Evolutionary conservation across 1,140 invertebrate species (phyloP).

Genomic region (Cherax destructor): DNA sequence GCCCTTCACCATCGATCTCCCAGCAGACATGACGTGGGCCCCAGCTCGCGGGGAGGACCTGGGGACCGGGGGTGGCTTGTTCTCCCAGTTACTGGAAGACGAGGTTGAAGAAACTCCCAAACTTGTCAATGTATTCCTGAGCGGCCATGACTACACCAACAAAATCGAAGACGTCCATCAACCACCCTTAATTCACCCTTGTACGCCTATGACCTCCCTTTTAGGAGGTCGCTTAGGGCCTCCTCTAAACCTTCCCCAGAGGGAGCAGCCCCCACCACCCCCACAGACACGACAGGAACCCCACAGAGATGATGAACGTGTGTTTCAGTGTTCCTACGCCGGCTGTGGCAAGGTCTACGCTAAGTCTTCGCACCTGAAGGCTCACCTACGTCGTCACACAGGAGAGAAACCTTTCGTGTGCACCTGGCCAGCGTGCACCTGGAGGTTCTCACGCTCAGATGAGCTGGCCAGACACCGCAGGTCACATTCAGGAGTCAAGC

Average conservation of each 20-base stretch:
- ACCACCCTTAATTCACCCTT: background rate
- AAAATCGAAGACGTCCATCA: constrained; percentile 64
- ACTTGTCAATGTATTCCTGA: constrained; percentile 60
- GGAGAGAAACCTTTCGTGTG: constrained; percentile 96
- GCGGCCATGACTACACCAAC: constrained; percentile 73
- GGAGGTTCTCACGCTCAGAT: constrained; percentile 95
- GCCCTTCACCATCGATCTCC: constrained; percentile 28
- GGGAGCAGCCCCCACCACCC: constrained; percentile 5
- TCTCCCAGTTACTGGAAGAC: constrained; percentile 52
- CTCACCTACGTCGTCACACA: constrained; percentile 93
- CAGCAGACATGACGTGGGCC: constrained; percentile 53
- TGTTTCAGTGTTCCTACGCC: constrained; percentile 81
- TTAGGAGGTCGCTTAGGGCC: background rate
- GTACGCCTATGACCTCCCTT: constrained; percentile 2
- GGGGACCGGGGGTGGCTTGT: constrained; percentile 32
- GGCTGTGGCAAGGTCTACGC: constrained; percentile 85
- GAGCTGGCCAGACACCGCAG: constrained; percentile 89
- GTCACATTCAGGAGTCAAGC: constrained; percentile 90
- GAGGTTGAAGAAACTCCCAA: constrained; percentile 34
- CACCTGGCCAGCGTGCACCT: constrained; percentile 93
- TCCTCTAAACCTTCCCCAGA: constrained; percentile 5
- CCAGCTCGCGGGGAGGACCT: constrained; percentile 24
- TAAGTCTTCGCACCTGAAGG: constrained; percentile 93
- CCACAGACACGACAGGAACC: constrained; percentile 28
- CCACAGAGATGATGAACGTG: constrained; percentile 76